Evolutionary conservation across 2,888 invertebrate genomes (phyloP), one percentile per base, ranked within the genome.

Genomic region (Orgyia antiqua): DNA sequence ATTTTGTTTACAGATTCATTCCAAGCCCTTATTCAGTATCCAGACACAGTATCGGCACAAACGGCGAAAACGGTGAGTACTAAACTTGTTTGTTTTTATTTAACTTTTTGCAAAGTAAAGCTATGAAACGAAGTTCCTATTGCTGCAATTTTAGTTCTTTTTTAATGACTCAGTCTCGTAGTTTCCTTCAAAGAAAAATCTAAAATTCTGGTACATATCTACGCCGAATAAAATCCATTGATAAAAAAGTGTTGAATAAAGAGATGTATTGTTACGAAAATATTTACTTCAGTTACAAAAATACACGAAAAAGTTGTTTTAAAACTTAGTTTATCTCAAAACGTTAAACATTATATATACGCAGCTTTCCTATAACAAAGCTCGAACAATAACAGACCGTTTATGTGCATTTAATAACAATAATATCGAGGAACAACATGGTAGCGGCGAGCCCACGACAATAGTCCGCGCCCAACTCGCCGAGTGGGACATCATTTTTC

Each of bases 21-120:
- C 91, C 96, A 99, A 93, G 99, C 99, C 50, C 92, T 99, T 72
- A 97, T 99, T 82, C 99, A 99, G 88, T 98, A 98, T 87, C 95
- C 97, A 58, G 99, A 99, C 87, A 95, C 98, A 46, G 92, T 95
- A 70, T 94, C 97, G 55, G 99, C 99, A 54, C 98, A 98, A 87
- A 93, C 96, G 64, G 99, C 99, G 68, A 99, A 98, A 91, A 89
- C 93, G 87, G 94, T 94, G 80, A 91, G 92, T 90, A 72, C 55
- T 61, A 58, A 68, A 67, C 63, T 72, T 72, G 51, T 64, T 71
- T 73, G 69, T 74, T 80, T 82, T 74, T 76, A 76, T 77, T 76
- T 74, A 70, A 74, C 70, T 63, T 68, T 79, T 78, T 71, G 61
- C 64, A 62, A 76, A 78, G 71, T 68, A 59, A 69, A 72, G 70